These are phyloP conservation scores for Paragorgia papillata DNA, from an alignment of 92 coral and sea anemone species.

Conservation along the genomic window DNA sequence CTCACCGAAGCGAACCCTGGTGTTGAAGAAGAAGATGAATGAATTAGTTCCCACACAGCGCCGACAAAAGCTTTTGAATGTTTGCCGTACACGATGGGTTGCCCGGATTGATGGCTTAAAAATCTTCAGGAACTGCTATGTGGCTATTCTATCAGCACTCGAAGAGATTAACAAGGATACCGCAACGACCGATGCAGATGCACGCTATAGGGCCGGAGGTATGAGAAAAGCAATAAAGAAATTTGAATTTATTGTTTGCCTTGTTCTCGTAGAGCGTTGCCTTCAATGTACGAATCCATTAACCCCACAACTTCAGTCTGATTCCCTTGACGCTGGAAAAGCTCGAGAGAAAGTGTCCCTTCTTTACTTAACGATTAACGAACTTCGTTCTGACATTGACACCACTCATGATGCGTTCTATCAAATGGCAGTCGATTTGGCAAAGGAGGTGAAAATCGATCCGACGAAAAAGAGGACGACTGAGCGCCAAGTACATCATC, in stretches of 20 bases:
- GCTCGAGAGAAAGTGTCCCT: slow-evolving; percentile 39
- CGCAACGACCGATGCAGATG: slow-evolving; percentile 31
- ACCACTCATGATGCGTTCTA: slow-evolving; percentile 18
- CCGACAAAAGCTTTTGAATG: slow-evolving; percentile 43
- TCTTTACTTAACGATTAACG: slow-evolving; percentile 18
- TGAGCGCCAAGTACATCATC: slow-evolving; percentile 28
- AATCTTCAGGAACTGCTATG: slow-evolving; percentile 27
- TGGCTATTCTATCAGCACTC: slow-evolving; percentile 36
- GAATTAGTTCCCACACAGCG: slow-evolving; percentile 25
- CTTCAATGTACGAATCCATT: slow-evolving; percentile 45
- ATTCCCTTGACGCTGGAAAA: slow-evolving; percentile 46
- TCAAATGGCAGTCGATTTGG: slow-evolving; percentile 28
- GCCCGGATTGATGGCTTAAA: slow-evolving; percentile 38
- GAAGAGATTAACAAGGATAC: slow-evolving; percentile 23
- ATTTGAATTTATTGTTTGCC: slow-evolving; percentile 44
- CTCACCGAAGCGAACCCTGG: slow-evolving; percentile 40
- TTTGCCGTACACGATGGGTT: slow-evolving; percentile 38
- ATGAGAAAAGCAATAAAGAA: slow-evolving; percentile 44
- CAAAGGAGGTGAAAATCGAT: slow-evolving; percentile 5
- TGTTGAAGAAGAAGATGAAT: slow-evolving; percentile 37
- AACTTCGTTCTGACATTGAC: slow-evolving; percentile 25
- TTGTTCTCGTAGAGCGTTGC: slow-evolving; percentile 40
- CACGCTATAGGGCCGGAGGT: slow-evolving; percentile 43
- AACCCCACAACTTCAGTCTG: slow-evolving; percentile 48
- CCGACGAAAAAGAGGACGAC: slow-evolving; percentile 22